These are phyloP conservation scores for Aquatica leii DNA, from an alignment of 2,888 invertebrate genomes.

Conservation along the genomic window DNA sequence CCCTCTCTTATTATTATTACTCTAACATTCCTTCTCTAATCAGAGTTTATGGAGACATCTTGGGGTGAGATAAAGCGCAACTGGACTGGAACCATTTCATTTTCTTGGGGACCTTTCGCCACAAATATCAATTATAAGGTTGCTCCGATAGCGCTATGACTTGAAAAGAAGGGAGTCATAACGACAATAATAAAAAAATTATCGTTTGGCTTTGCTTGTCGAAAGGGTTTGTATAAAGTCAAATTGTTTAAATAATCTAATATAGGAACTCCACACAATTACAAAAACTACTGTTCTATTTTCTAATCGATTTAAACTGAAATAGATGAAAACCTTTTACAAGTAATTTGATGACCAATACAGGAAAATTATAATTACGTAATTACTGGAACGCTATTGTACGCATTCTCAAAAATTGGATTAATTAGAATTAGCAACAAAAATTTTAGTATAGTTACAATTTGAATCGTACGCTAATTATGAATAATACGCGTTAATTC, in stretches of 20 bases:
- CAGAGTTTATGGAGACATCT: conserved; percentile 61
- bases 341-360: no score
- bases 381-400: no score
- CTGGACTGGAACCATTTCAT: conserved; percentile 58
- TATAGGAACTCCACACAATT: no score
- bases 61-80: conserved; percentile 58
- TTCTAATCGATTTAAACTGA: not conserved
- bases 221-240: no score
- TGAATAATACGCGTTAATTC: no score
- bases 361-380: no score
- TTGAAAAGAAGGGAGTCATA: conserved; percentile 32
- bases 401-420: no score
- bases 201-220: not conserved
- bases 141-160: conserved; percentile 38
- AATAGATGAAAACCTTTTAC: conserved; percentile 1
- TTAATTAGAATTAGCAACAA: no score
- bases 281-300: no score
- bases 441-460: no score
- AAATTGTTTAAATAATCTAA: conserved; percentile 7
- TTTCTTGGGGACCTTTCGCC: conserved; percentile 51
- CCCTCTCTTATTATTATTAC: conserved; percentile 33
- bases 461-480: no score
- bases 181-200: conserved; percentile 27
- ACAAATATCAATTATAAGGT: conserved; percentile 59
- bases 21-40: conserved; percentile 47